Percentiles rank a stretch among this genome's conserved stretches.
phyloP scores from a whole-genome alignment of 1,140 invertebrate species.

The Drepana arcuata region DNA sequence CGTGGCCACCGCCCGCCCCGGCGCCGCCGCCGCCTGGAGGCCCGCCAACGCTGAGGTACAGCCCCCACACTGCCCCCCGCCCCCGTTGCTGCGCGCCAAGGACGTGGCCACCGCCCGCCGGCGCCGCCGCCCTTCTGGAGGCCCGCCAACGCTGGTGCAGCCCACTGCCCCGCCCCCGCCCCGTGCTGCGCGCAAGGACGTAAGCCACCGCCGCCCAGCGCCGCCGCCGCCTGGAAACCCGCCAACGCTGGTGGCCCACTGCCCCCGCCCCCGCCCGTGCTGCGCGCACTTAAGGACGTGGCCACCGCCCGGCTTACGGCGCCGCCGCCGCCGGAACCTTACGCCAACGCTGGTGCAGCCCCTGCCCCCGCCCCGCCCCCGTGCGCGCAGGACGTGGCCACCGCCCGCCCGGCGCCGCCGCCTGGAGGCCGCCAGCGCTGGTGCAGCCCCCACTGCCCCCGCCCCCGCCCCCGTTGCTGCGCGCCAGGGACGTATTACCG shows the following conservation, averaged over 20 bases:
- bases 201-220: too few relatives aligned
- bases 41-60: slow-evolving; percentile 98
- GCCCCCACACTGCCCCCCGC: slow-evolving; percentile 88
- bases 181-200: too few relatives aligned
- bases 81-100: slow-evolving; percentile 97
- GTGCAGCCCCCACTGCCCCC: too few relatives aligned
- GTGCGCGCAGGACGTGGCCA: slow-evolving; percentile 93
- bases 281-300: slow-evolving; percentile 96
- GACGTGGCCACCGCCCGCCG: slow-evolving; percentile 89
- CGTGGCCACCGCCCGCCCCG: too few relatives aligned
- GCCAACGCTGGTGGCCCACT: too few relatives aligned
- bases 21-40: too few relatives aligned
- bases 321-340: slow-evolving; percentile 83
- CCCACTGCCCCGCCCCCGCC: too few relatives aligned
- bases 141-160: slow-evolving; percentile 88
- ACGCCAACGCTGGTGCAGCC: slow-evolving; percentile 86
- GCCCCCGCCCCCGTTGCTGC: too few relatives aligned
- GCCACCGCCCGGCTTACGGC: slow-evolving; percentile 91
- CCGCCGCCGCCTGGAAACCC: too few relatives aligned
- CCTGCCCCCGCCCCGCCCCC: slow-evolving; percentile 96
- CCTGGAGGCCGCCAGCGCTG: slow-evolving; percentile 91
- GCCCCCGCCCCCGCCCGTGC: slow-evolving; percentile 94
- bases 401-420: slow-evolving; percentile 82
- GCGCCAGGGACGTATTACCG: too few relatives aligned
- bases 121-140: slow-evolving; percentile 88